Evolutionary conservation across 30 jellyfish, hydroid and myxozoan species (phyloP).

Genomic region (Turritopsis rubra): DNA sequence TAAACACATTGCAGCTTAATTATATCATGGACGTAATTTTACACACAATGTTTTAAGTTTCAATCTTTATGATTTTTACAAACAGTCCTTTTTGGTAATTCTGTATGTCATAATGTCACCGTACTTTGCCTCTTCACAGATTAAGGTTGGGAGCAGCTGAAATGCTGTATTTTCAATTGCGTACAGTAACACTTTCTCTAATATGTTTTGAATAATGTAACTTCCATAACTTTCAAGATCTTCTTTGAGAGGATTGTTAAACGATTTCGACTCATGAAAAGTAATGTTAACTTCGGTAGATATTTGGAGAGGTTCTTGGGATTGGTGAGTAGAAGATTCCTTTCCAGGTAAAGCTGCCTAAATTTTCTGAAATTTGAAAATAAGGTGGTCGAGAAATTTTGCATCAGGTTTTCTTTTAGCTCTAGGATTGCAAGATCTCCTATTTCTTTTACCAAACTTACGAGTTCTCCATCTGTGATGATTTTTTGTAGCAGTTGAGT

Average conservation of each 20-base stretch:
- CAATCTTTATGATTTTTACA: too few species aligned
- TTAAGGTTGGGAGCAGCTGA: too few species aligned
- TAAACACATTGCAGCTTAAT: too few species aligned
- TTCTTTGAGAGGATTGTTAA: not conserved
- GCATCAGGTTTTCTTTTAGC: not conserved
- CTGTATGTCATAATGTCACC: too few species aligned
- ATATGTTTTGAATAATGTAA: too few species aligned
- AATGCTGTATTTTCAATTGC: too few species aligned
- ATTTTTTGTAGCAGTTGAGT: too few species aligned
- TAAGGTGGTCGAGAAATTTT: not conserved
- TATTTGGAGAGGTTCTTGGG: not conserved
- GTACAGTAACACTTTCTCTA: too few species aligned
- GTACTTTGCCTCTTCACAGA: too few species aligned
- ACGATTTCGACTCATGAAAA: not conserved
- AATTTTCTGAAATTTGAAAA: not conserved
- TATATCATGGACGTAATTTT: too few species aligned
- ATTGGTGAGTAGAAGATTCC: not conserved
- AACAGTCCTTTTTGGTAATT: too few species aligned
- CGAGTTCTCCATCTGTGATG: not conserved
- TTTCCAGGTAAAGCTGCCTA: not conserved
- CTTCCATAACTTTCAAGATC: not conserved
- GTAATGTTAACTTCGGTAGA: not conserved
- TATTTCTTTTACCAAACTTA: not conserved
- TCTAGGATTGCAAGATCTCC: not conserved
- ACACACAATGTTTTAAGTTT: too few species aligned